Conservation (phyloP, 1,140 invertebrate genomes). For the Drosophila serrata region DNA sequence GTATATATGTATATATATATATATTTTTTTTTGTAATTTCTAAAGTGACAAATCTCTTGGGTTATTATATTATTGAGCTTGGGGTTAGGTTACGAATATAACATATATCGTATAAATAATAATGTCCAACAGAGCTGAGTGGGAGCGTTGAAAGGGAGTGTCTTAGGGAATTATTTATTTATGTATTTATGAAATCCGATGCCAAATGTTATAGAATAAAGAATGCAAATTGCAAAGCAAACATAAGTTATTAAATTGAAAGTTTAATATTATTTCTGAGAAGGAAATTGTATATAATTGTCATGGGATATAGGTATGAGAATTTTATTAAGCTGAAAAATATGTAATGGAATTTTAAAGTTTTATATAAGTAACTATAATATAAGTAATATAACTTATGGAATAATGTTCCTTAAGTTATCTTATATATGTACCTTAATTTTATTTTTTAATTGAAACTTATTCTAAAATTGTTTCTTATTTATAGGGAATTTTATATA, state of each 20-base stretch:
- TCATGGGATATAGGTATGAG: no score
- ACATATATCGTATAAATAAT: conserved; percentile 10
- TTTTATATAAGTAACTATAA: no score
- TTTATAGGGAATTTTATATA: no score
- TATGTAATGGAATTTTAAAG: neutral
- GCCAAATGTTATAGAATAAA: neutral
- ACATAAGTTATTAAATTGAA: neutral
- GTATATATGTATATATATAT: no score
- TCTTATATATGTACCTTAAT: no score
- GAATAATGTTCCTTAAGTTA: no score
- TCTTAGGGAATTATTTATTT: conserved; percentile 3
- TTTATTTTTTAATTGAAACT: neutral
- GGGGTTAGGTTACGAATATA: conserved; percentile 39
- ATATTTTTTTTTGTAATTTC: conserved; percentile 34
- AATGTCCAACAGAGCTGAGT: conserved; percentile 10
- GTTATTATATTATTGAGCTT: conserved; percentile 14
- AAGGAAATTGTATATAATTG: neutral
- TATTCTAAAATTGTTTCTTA: neutral
- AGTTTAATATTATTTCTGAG: neutral
- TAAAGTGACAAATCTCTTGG: conserved; percentile 43
- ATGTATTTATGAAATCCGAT: conserved; percentile 10
- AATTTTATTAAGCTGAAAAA: no score
- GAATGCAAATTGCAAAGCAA: neutral
- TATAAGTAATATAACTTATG: no score
- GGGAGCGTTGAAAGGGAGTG: conserved; percentile 20